Conservation (phyloP, 2,888 invertebrate species). For the Odiellus spinosus region DNA sequence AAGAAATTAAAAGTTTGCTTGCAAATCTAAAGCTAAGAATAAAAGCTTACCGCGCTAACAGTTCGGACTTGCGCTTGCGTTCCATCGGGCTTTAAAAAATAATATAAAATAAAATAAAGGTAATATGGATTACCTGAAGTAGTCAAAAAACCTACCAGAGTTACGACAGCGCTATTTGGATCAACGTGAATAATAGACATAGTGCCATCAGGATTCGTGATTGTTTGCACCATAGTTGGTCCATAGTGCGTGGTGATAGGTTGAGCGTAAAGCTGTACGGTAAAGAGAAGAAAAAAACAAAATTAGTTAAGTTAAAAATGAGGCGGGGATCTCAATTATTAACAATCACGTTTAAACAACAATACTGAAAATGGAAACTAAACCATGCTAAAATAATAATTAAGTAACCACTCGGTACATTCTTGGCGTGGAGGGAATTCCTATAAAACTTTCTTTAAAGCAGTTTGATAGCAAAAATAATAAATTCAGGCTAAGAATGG, state of each 20-base stretch:
- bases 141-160: no score
- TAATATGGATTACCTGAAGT: no score
- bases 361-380: no score
- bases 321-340: neutral
- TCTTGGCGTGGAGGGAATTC: no score
- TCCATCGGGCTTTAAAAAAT: constrained; percentile 84
- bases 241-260: constrained; percentile 39
- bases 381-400: no score
- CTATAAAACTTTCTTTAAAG: no score
- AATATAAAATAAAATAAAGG: no score
- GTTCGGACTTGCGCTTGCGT: constrained; percentile 86
- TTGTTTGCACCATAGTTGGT: constrained; percentile 82
- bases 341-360: neutral
- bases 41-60: constrained; percentile 43
- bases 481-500: no score
- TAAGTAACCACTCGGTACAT: no score
- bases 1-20: neutral
- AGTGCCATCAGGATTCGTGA: constrained; percentile 90
- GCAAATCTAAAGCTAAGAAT: neutral
- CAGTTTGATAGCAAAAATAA: no score
- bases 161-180: constrained; percentile 83
- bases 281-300: neutral
- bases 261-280: constrained; percentile 19
- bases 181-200: constrained; percentile 91
- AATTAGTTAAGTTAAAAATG: neutral